A percentile compares a stretch with the other conserved stretches of the same genome.
Evolutionary conservation across 1,140 invertebrate genomes (phyloP).

Genomic region (Nautilus pompilius): DNA sequence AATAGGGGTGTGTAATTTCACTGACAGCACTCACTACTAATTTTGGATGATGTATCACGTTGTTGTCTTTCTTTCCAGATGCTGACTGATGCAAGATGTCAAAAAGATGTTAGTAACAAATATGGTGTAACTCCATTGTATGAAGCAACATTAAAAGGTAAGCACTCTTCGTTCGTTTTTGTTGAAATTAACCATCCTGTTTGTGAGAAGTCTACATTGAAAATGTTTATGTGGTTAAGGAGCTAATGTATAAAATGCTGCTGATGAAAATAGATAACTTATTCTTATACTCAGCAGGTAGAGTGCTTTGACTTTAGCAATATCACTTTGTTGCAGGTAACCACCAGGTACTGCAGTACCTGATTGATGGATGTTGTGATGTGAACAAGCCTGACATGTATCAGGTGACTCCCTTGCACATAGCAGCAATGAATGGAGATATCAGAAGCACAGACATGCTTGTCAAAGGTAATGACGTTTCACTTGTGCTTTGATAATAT

Average conservation of each 20-base stretch:
- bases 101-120: constrained; percentile 28
- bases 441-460: constrained; percentile 17
- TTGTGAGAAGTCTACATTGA: background rate
- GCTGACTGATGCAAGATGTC: constrained; percentile 31
- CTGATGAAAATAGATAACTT: no score
- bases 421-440: constrained; percentile 21
- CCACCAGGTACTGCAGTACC: constrained; percentile 17
- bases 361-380: constrained; percentile 25
- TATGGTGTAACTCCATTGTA: constrained; percentile 37
- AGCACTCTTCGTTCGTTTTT: background rate
- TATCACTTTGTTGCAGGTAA: constrained; percentile 34
- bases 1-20: background rate
- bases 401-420: constrained; percentile 27
- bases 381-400: constrained; percentile 34
- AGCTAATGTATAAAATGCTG: constrained; percentile 2
- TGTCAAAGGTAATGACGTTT: constrained; percentile 29
- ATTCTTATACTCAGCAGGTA: no score
- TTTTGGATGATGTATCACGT: background rate
- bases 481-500: no score
- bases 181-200: no score
- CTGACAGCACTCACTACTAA: background rate
- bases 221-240: background rate
- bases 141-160: constrained; percentile 36
- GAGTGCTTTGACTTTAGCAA: no score
- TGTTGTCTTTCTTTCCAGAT: constrained; percentile 17